Evolutionary conservation across 2,797 vertebrate species (phyloP).

Genomic region (Notamacropus eugenii): DNA sequence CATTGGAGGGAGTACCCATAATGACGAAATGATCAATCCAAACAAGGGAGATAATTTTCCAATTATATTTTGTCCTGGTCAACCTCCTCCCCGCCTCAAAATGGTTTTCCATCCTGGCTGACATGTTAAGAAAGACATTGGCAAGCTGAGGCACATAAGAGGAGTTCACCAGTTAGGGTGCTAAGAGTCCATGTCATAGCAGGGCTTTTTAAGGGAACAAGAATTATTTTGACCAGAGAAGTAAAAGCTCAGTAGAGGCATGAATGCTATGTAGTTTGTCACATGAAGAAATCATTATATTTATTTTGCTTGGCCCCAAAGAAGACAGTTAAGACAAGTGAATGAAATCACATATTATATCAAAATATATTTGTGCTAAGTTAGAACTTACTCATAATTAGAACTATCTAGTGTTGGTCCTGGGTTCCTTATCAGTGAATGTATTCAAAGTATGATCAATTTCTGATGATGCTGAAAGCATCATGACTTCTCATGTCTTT

Average conservation of each 20-base stretch:
- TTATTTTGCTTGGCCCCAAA: neutral
- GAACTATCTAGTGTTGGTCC: neutral
- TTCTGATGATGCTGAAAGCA: neutral
- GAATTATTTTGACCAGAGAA: neutral
- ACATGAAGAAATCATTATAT: neutral
- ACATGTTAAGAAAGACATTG: neutral
- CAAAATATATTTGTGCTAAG: neutral
- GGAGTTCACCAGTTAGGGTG: neutral
- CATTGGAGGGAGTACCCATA: neutral
- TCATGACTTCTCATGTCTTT: no score
- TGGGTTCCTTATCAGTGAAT: neutral
- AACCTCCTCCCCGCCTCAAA: neutral
- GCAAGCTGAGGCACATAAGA: neutral
- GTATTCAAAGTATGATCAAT: neutral
- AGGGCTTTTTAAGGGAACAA: neutral
- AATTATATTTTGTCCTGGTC: neutral
- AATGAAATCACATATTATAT: neutral
- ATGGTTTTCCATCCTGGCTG: neutral
- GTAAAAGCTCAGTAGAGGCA: neutral
- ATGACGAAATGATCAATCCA: neutral
- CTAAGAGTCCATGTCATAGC: neutral
- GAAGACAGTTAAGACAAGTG: neutral
- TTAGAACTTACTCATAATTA: neutral
- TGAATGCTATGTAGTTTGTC: neutral
- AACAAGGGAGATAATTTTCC: neutral